Percentiles rank a stretch among this genome's conserved stretches.
Conservation (phyloP, 2,888 invertebrate species). For the Eueremaeus valkanovi region DNA sequence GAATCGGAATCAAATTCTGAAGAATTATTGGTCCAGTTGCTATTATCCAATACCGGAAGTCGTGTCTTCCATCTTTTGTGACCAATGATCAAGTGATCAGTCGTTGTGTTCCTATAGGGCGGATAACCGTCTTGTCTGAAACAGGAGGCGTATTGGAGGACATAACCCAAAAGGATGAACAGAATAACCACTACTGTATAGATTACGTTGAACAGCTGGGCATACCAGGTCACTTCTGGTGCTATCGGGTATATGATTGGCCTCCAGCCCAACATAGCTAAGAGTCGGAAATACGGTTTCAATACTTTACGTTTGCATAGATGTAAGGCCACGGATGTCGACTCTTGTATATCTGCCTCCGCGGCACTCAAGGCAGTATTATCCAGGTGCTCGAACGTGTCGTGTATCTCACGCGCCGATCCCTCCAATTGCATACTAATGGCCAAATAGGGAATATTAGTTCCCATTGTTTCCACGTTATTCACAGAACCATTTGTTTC, state of each 20-base stretch:
- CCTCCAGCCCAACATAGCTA: conserved; percentile 66
- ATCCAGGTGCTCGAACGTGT: conserved; percentile 17
- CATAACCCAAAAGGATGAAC: conserved; percentile 63
- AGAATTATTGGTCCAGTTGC: background rate
- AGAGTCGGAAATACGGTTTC: conserved; percentile 67
- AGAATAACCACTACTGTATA: conserved; percentile 65
- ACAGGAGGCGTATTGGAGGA: conserved; percentile 73
- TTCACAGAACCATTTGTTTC: background rate
- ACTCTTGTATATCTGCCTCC: conserved; percentile 28
- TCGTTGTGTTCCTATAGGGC: background rate
- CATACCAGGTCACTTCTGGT: conserved; percentile 43
- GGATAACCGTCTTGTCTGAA: conserved; percentile 59
- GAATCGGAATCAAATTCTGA: background rate
- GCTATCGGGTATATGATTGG: conserved; percentile 61
- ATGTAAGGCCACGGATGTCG: conserved; percentile 37
- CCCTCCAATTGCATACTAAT: conserved; percentile 23
- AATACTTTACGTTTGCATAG: conserved; percentile 73
- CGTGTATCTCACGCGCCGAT: conserved; percentile 25
- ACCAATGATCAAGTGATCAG: background rate
- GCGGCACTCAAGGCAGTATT: background rate
- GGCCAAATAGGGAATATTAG: conserved; percentile 4
- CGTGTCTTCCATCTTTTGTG: background rate
- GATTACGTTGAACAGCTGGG: conserved; percentile 62
- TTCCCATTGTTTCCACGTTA: background rate
- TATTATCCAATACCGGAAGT: no score